phyloP scores from a whole-genome alignment of 2,113 vertebrate species.

The Cyanoramphus novaezelandiae region DNA sequence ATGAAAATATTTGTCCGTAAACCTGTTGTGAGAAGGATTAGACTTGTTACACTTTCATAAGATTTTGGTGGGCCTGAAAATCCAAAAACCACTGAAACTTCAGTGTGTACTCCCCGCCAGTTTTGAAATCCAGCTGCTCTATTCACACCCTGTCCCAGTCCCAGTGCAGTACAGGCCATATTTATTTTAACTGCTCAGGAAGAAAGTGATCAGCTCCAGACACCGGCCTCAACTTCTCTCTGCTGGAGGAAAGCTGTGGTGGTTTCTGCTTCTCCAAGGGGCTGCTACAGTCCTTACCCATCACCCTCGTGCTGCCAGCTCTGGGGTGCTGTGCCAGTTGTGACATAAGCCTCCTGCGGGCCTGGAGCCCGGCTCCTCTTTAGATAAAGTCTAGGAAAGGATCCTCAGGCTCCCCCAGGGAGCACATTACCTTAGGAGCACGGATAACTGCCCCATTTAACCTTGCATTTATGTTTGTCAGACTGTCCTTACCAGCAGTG shows the following conservation, averaged over 20 bases:
- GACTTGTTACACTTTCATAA: background rate
- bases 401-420: background rate
- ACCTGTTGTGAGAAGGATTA: background rate
- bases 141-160: background rate
- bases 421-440: background rate
- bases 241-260: fast-evolving
- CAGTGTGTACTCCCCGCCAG: background rate
- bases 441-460: too few species aligned
- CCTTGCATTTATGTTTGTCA: background rate
- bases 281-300: background rate
- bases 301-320: background rate
- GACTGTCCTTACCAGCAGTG: background rate
- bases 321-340: background rate
- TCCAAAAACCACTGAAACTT: background rate
- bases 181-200: background rate
- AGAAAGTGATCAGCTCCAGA: background rate
- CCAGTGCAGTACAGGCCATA: background rate
- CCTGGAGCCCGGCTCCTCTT: background rate
- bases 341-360: background rate
- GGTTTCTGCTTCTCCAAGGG: background rate
- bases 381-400: background rate
- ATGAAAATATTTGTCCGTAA: background rate
- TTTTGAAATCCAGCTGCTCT: background rate
- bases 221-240: background rate
- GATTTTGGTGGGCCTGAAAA: background rate